Evolutionary conservation across 2,797 vertebrate genomes (phyloP), one percentile per base, ranked within the genome.

Genomic region (Cossypha caffra): DNA sequence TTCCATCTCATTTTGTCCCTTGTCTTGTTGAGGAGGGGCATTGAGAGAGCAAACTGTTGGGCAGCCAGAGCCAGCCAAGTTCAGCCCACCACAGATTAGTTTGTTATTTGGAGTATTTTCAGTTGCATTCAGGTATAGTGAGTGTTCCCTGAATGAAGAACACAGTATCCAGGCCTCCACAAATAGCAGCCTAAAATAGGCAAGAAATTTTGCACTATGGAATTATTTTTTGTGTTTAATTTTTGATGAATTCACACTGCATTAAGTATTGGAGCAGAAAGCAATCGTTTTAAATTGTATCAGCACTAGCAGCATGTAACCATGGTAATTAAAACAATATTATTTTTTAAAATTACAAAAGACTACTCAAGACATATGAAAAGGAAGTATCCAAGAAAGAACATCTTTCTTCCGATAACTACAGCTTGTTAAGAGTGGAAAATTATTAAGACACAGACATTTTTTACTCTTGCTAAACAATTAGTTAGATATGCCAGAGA

Each of bases 261-360:
- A 78, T 68, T 88, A 93, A 72, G 38, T 77, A 86, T 16, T 90
- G 63, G 62, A 85, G 76, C n/a, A 94, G 38, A 96, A 85, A 77
- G 54, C 58, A 93, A 66, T 95, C 0, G 0, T 67, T 69, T 85
- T 67, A 82, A 88, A 77, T 74, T 78, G 50, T 94, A 95, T 96
- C 88, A 82, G 72, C 50, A 85, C 72, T 23, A 95, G 88, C 55
- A 86, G 64, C 35, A 50, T 59, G 73, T 67, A 92, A 61, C 72
- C 69, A 92, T 33, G 66, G 51, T 90, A 96, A 97, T 96, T 97
- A 97, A 95, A 92, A 93, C 72, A 96, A 86, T 79, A 79, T 69
- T 55, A 55, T 89, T 89, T 80, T 90, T 52, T 23, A 75, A 88
- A 96, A 88, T 67, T 75, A 97, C 79, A 94, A 67, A 76, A 92